Base-by-base conservation (phyloP, 2,113 vertebrate genomes). In the Nannospalax galili region DNA sequence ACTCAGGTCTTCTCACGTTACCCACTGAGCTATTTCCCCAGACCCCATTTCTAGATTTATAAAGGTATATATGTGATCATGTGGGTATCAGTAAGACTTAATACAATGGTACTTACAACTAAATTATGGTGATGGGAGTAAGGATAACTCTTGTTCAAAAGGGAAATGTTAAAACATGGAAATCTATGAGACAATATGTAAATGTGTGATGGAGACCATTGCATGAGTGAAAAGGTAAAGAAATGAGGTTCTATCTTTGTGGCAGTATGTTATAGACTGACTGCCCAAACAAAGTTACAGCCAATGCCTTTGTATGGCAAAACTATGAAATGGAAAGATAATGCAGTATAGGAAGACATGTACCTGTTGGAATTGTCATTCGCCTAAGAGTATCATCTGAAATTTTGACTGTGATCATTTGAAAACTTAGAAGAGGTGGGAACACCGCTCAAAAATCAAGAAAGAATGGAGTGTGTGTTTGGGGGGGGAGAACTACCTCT, bases 331-430 rank as follows among this genome's bases (percentile, higher is more conserved):
- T 40, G 64, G 35, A 86, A 86, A 60, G 42, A 91, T 62, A 69
- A 85, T 56, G 26, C 10, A 87, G 70, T 74, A 94, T 52, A 6
- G 40, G 62, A 90, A 96, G 58, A 40, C 3, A 64, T 75, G 56
- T 17, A 91, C 45, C 15, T 93, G 48, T 74, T 95, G 80, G 64
- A 94, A 91, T 94, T 94, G 30, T 81, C 74, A 65, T 69, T 88
- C 64, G 58, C 40, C 64, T 48, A 11, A 52, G 42, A 52, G 19
- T 69, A 69, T n/a, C 7, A 12, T 19, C 82, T 52, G 82, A 69
- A 70, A 70, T 30, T 42, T 48, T 85, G 65, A 52, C 0, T 84
- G 42, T n/a, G 42, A 35, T 85, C 65, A 85, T n/a, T 69, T 52
- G 15, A 69, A 52, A n/a, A n/a, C 35, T 70, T 48, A 85, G 64